Base-by-base conservation (phyloP, 1,140 invertebrate species). In the Daktulosphaira vitifoliae region DNA sequence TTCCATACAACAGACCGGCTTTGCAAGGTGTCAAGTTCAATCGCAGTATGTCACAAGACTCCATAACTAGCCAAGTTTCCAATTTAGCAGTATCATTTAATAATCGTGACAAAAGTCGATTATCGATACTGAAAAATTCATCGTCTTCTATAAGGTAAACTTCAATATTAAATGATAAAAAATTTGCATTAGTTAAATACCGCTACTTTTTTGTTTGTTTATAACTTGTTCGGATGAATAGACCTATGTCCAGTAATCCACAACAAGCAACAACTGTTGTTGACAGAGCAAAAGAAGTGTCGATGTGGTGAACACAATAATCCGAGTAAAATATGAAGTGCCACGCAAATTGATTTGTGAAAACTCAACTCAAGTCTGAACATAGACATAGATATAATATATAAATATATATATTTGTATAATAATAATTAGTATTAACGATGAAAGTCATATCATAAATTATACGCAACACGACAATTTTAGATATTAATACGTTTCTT, bases 1-100 rank as follows among this genome's bases (percentile, higher is more conserved):
- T 81, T 69, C 78, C 79, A 3, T 80, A 80, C 66, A 73, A 71
- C 44, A 50, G 71, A 16, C 71, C 71, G 2, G 68, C 69, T 0
- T 54, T 68, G 9, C 69, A 70, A 23, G 68, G 59, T 0, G 59
- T 70, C 3, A 69, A 71, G 3, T 72, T 72, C 59, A 67, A 68
- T 9, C 65, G 71, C 15, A 70, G 44, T 18, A 48, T 65, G 16
- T 68, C 66, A 13, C 71, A 72, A 26, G 71, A 72, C 48, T 72
- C 71, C 5, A 69, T 68, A 4, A 68, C 68, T 1, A 72, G 71
- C 44, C 66, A 66, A 9, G 68, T 69, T 1, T 70, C 68, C 18
- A 66, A 70, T 38, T 39, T 65, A 29, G 59, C 54, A 3, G 68
- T 65, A 6, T 18, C 56, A 15, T 56, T 53, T 3, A 51, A 42